A percentile compares a stretch with the other conserved stretches of the same genome.
Evolutionary conservation across 2,888 invertebrate genomes (phyloP).

Genomic region (Tillus elongatus): DNA sequence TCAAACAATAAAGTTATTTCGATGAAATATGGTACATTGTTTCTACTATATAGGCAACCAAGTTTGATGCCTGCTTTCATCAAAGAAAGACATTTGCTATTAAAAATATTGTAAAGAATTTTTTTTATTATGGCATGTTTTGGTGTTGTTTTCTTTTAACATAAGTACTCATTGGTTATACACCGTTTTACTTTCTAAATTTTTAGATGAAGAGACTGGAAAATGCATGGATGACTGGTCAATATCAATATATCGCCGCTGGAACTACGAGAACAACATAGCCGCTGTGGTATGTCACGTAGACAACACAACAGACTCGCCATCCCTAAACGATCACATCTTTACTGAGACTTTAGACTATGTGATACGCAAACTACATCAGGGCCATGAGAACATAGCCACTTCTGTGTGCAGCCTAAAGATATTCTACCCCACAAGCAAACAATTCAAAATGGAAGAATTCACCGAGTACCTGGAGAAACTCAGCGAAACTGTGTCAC

Average conservation of each 20-base stretch:
- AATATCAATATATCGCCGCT: constrained; percentile 73
- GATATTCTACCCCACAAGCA: constrained; percentile 66
- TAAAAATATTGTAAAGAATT: no score
- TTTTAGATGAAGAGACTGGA: constrained; percentile 81
- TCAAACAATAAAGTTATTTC: no score
- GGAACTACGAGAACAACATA: constrained; percentile 84
- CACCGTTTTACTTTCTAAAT: no score
- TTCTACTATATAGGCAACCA: no score
- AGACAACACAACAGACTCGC: constrained; percentile 34
- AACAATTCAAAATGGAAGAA: constrained; percentile 43
- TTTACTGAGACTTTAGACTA: constrained; percentile 51
- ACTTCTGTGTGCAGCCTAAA: constrained; percentile 62
- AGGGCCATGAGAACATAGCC: constrained; percentile 45
- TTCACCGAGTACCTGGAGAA: constrained; percentile 42
- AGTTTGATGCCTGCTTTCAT: no score
- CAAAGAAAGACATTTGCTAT: no score
- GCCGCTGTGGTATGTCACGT: constrained; percentile 79
- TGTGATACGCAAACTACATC: constrained; percentile 42
- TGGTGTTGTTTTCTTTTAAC: no score
- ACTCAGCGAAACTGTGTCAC: constrained; percentile 46
- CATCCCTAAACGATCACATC: constrained; percentile 43
- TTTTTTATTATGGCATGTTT: no score
- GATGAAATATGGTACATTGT: no score
- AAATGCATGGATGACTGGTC: constrained; percentile 71
- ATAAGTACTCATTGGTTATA: no score